These are phyloP conservation scores for Eupeodes luniger DNA, from an alignment of 2,888 invertebrate species.

Conservation along the genomic window DNA sequence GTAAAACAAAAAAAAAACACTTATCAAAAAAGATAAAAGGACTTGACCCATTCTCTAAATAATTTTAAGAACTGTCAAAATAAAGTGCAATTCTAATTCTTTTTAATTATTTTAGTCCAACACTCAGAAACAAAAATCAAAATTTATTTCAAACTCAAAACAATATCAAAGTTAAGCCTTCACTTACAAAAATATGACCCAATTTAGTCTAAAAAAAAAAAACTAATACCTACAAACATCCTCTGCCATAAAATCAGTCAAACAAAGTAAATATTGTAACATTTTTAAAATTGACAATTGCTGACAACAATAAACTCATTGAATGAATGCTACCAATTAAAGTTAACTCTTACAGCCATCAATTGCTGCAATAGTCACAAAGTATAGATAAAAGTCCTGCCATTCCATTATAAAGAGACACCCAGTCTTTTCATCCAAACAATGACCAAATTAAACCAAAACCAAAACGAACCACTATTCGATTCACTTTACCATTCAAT, in stretches of 20 bases:
- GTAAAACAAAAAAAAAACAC: too few relatives aligned
- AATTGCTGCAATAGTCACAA: not conserved
- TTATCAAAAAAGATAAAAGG: too few relatives aligned
- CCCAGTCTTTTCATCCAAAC: slow-evolving; percentile 3
- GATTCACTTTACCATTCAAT: slow-evolving; percentile 31
- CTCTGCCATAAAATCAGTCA: not conserved
- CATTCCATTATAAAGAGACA: not conserved
- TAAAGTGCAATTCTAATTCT: too few relatives aligned
- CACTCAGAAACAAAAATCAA: too few relatives aligned
- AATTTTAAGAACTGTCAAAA: too few relatives aligned
- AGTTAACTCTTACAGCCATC: slow-evolving; percentile 13
- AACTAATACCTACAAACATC: too few relatives aligned
- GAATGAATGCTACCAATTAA: slow-evolving; percentile 31
- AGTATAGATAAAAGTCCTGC: not conserved
- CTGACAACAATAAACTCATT: not conserved
- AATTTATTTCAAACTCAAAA: not conserved
- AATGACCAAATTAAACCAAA: slow-evolving; percentile 7
- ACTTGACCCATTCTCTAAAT: too few relatives aligned
- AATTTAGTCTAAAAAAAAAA: not conserved
- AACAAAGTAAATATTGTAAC: not conserved
- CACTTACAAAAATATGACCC: not conserved
- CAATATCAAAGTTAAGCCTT: not conserved
- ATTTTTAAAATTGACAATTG: slow-evolving; percentile 4
- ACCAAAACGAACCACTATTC: slow-evolving; percentile 5
- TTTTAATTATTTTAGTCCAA: too few relatives aligned